These are phyloP conservation scores for Pristionchus maxplancki DNA, from an alignment of 2,888 invertebrate genomes.

Conservation along the genomic window DNA sequence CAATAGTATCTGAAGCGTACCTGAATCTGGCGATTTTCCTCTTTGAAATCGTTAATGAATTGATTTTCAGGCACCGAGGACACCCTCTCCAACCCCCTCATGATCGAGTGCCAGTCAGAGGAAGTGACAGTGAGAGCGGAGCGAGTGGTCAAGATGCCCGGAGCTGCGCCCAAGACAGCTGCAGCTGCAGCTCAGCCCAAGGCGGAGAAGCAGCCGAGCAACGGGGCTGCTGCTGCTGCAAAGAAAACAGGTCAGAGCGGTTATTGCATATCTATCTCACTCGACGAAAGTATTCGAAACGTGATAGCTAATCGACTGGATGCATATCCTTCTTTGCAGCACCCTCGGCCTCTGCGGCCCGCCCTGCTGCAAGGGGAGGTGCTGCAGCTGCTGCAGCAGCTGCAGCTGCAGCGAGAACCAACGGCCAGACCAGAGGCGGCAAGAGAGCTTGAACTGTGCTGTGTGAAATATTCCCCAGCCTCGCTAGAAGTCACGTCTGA, in stretches of 20 bases:
- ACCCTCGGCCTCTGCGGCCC: too few species aligned
- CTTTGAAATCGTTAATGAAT: not conserved
- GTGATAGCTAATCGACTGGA: too few species aligned
- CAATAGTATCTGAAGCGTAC: not conserved
- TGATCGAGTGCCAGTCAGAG: conserved; percentile 23
- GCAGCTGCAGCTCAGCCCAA: not conserved
- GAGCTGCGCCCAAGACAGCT: too few species aligned
- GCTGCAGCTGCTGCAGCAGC: not conserved
- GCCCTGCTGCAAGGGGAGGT: too few species aligned
- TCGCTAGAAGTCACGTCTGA: too few species aligned
- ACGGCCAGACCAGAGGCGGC: not conserved
- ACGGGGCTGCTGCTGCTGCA: not conserved
- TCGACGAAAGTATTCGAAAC: too few species aligned
- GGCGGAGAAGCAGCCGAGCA: too few species aligned
- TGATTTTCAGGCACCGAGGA: not conserved
- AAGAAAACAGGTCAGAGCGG: not conserved
- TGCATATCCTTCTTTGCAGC: too few species aligned
- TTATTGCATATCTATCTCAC: too few species aligned
- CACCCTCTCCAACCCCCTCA: not conserved
- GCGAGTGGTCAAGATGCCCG: not conserved
- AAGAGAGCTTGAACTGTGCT: not conserved
- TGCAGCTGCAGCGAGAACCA: not conserved
- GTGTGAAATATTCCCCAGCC: not conserved
- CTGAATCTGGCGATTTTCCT: not conserved
- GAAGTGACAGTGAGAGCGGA: not conserved